Evolutionary conservation across 2,888 invertebrate genomes (phyloP).

Genomic region (Papilio protenor): DNA sequence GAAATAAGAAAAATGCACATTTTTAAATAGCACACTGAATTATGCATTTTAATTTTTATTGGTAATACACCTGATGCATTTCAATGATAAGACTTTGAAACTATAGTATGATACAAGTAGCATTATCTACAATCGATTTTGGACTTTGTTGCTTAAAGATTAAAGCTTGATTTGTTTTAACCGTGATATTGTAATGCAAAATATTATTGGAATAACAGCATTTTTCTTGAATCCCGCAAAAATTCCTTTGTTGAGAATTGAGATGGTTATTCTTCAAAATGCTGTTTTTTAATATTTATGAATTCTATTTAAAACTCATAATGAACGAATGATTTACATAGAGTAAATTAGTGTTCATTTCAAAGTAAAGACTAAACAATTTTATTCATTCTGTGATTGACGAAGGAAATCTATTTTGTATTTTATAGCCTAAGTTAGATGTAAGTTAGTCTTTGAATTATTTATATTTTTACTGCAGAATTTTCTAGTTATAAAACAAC

Average conservation of each 20-base stretch:
- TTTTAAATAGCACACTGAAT: conserved; percentile 38
- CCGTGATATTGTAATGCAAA: not conserved
- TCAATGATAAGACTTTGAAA: conserved; percentile 26
- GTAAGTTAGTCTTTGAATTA: conserved; percentile 18
- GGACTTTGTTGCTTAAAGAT: not conserved
- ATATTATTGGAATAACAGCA: conserved; percentile 3
- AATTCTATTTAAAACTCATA: not conserved
- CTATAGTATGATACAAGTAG: not conserved
- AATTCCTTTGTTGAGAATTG: conserved; percentile 21
- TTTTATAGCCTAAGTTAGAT: conserved; percentile 6
- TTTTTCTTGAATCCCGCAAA: conserved; percentile 36
- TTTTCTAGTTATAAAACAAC: conserved; percentile 22
- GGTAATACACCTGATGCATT: conserved; percentile 33
- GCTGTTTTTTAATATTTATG: not conserved
- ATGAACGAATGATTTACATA: too few relatives aligned
- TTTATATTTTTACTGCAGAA: conserved; percentile 15
- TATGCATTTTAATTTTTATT: conserved; percentile 42
- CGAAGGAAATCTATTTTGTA: not conserved
- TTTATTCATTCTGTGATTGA: not conserved
- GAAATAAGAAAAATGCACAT: conserved; percentile 35
- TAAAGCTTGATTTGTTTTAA: conserved; percentile 16
- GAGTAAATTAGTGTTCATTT: not conserved
- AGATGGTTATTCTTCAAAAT: conserved; percentile 6
- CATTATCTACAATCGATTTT: not conserved
- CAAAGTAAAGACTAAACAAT: not conserved